A percentile compares a stretch with the other conserved stretches of the same genome.
These are phyloP conservation scores for Drosophila mercatorum DNA, from an alignment of 2,888 invertebrate genomes.

Conservation along the genomic window DNA sequence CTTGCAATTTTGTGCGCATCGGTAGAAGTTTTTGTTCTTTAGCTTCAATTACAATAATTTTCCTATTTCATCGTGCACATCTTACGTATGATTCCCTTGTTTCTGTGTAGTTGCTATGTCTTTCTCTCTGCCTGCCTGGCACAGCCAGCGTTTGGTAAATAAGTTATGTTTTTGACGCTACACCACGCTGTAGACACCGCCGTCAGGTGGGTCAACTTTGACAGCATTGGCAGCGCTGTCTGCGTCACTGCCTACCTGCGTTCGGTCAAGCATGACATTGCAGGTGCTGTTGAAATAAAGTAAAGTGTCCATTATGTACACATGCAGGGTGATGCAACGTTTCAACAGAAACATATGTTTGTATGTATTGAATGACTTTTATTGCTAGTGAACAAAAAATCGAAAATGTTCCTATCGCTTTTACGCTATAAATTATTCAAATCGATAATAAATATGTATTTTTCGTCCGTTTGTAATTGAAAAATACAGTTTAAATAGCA, in stretches of 20 bases:
- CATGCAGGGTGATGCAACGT: neutral
- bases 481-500: neutral
- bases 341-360: neutral
- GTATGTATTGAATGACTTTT: neutral
- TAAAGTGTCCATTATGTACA: neutral
- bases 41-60: constrained; percentile 32
- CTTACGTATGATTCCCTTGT: constrained; percentile 15
- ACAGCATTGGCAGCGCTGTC: constrained; percentile 38
- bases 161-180: constrained; percentile 17
- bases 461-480: neutral
- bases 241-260: constrained; percentile 10
- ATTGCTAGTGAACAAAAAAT: neutral
- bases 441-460: neutral
- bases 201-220: constrained; percentile 26
- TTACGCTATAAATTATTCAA: neutral
- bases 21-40: constrained; percentile 21
- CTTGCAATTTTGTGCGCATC: constrained; percentile 47
- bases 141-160: constrained; percentile 20
- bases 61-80: constrained; percentile 36
- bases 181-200: constrained; percentile 24
- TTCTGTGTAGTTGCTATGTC: constrained; percentile 6
- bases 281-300: constrained; percentile 8
- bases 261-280: constrained; percentile 33
- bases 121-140: neutral
- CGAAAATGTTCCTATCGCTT: neutral